Base-by-base conservation (phyloP, 1,140 invertebrate genomes). In the Tribolium castaneum region DNA sequence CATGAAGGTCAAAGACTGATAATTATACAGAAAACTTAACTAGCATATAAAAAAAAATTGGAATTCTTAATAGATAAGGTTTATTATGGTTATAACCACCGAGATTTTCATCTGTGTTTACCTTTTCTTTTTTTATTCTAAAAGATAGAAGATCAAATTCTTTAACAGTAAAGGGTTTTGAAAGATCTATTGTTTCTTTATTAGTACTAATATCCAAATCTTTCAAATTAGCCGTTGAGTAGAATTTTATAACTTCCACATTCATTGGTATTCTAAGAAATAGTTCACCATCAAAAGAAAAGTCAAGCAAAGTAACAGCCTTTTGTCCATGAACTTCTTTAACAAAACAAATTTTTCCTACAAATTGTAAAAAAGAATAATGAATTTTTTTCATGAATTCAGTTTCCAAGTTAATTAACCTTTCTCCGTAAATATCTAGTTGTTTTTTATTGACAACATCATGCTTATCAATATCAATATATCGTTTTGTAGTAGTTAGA, bases 401-500 rank as follows among this genome's bases (percentile, higher is more conserved):
- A 71, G 70, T 71, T 71, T 71, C 70, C 70, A 71, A 71, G 10
- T 71, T 71, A 45, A 30, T 71, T 71, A 71, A 71, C 34, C 34
- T 71, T 49, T 71, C 70, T 73, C 34, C 34, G 34, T 72, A 72
- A 72, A 49, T 35, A 70, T 70, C 62, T 73, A 73, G 71, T 73
- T 73, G 71, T 73, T 19, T 19, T 73, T 73, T 73, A 73, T 73
- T 73, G 71, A 73, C 71, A 73, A 54, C 71, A 73, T 54, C 71
- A 73, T 73, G 25, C 49, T 73, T 73, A 73, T 73, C 45, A 66
- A 76, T 76, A 76, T 76, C 59, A 22, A 76, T 76, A 76, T 66
- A 76, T 76, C 35, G n/a, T 62, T 76, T 76, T 62, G 74, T 76
- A 66, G 74, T 35, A 16, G 30, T 76, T 76, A 76, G n/a, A 76